Base-by-base conservation (phyloP, 2,797 vertebrate genomes). In the Peromyscus melanophrys region DNA sequence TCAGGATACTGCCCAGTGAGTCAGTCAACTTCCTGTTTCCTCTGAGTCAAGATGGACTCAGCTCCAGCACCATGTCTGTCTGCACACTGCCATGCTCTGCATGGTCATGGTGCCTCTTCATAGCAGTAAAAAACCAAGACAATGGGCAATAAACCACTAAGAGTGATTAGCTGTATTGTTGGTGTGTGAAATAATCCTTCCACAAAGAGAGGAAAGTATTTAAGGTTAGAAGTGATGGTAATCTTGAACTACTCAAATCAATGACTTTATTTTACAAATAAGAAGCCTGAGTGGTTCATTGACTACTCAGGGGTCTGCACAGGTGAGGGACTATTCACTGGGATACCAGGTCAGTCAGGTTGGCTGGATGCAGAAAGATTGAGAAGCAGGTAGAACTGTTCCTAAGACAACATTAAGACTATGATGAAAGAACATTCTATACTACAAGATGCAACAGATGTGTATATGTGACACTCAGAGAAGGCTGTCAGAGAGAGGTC, bases 231-330 rank as follows among this genome's bases (percentile, higher is more conserved):
- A 17, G 34, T 55, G 8, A n/a, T 93, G 80, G 52, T 67, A 92
- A 97, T 16, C 13, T 93, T 69, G 6, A 8, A 78, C 16, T 92
- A 43, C 76, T 10, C 9, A 69, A 71, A 82, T 21, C 81, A 78
- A 75, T 86, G 80, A 14, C 21, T 57, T 91, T 82, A 46, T 71
- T 92, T 92, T 85, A 84, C 1, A 94, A 43, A 34, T 75, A 76
- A 92, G 88, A 65, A 69, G 1, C 2, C 25, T 12, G 3, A 13
- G 67, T n/a, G 59, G 57, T 34, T 94, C 52, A 5, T 2, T 76
- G 69, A 80, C 80, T 91, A 52, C 6, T 89, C 25, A 73, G 65
- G 61, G 88, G 43, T 40, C 65, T 1, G 43, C 27, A 52, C 25
- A 75, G 77, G 57, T 37, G 61, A 4, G 49, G 27, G 57, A 27